Base-by-base conservation (phyloP, 2,888 invertebrate species). In the Antheraea assamensis region DNA sequence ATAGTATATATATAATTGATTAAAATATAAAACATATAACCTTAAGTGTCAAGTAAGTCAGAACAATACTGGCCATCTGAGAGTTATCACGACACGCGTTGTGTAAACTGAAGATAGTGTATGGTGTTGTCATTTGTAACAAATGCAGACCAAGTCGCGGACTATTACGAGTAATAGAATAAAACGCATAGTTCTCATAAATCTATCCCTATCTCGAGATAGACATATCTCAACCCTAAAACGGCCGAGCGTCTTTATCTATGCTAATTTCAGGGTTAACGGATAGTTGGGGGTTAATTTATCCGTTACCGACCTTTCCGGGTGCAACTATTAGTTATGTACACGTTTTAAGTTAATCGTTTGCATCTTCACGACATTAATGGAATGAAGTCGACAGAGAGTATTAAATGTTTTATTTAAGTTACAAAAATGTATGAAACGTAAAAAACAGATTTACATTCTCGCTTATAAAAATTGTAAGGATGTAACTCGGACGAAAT, bases 211-310 rank as follows among this genome's bases (percentile, higher is more conserved):
- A 72, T 76, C 75, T 75, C 68, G 42, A 78, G 81, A 80, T 79
- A 78, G 79, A 76, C 73, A 73, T 77, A 79, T 80, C 83, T 83
- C 81, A 78, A 78, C 77, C 74, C 78, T 72, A 72, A 72, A 72
- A 73, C 72, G 74, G 70, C 74, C 76, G 78, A 75, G 47, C 72
- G 55, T 31, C 42, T 21, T 79, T 85, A 87, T 87, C 87, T 87
- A 87, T 87, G 87, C 84, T 86, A 87, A 87, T 87, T 79, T 76
- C 42, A 13, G 42, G 42, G 42, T 42, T 42, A 42, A 42, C 76
- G 83, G 85, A 81, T 79, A 78, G 77, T 79, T 79, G 78, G 77
- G 75, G 78, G 75, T 82, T 79, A 84, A 85, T 85, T 84, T 83
- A 86, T 83, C 77, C 81, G 78, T 73, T 74, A 75, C 74, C 76